Evolutionary conservation across 2,797 vertebrate species (phyloP), one percentile per base, ranked within the genome.

Genomic region (Cossypha caffra): DNA sequence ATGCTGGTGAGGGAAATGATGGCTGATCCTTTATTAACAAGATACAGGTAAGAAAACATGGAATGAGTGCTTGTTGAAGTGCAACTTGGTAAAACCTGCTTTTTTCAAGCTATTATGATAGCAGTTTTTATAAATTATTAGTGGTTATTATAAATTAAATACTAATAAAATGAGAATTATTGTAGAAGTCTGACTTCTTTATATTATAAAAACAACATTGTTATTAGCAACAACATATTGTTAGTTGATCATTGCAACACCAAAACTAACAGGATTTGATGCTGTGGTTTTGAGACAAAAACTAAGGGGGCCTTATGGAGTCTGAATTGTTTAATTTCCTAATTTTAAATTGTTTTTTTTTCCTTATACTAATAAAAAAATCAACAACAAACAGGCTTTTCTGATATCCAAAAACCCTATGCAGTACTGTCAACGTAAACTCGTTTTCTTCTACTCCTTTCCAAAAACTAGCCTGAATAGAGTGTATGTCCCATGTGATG

Each of bases 1-100:
- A 99, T 99, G 99, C 97, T 99, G 96, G 99, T 99, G 74, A 98
- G 99, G 86, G 99, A 99, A 97, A 99, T 99, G 99, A 99, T 99
- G 99, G 97, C 99, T 24, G 99, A 99, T 97, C 99, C 99, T 26
- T 98, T 99, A 71, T 96, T 99, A 97, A 99, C 99, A 95, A 99
- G 98, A 97, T 99, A 99, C 96, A 99, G 99, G 99, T 99, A 97
- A 91, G 82, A 54, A 90, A 68, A 54, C 6, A 4, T 28, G 31
- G 13, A 33, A 16, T 51, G n/a, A 77, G 17, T 47, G 5, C 17
- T 78, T 82, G 26, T 63, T 79, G 45, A 47, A 84, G 13, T 55
- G 33, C 45, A 42, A 3, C 23, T 68, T 73, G 50, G 10, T 64
- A 54, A 88, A 26, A 57, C 0, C 7, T 64, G 17, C 20, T 7